These are phyloP conservation scores for Melitaea cinxia DNA, from an alignment of 1,140 invertebrate genomes.

Conservation along the genomic window DNA sequence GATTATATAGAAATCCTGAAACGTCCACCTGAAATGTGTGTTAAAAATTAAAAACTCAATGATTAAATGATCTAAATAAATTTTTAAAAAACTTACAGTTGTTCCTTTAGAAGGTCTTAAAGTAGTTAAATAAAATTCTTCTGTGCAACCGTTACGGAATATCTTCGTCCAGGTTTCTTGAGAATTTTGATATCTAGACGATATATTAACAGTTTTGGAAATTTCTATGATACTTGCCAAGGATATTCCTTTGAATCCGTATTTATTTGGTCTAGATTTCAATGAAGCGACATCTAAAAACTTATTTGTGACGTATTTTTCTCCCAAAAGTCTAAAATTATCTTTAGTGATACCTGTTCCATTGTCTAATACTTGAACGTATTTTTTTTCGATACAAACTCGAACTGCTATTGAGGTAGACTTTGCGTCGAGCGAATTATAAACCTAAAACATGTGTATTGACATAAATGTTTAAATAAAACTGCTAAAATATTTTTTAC, in stretches of 20 bases:
- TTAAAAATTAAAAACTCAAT: background rate
- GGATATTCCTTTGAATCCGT: constrained; percentile 86
- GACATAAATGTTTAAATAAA: background rate
- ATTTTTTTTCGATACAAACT: constrained; percentile 82
- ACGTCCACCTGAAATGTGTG: constrained; percentile 78
- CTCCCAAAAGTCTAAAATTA: constrained; percentile 82
- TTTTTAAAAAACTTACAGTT: constrained; percentile 68
- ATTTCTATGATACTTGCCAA: constrained; percentile 83
- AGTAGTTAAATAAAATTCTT: constrained; percentile 49
- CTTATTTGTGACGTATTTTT: constrained; percentile 85
- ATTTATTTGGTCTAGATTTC: constrained; percentile 77
- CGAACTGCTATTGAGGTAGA: constrained; percentile 84
- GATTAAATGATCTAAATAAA: background rate
- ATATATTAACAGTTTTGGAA: constrained; percentile 82
- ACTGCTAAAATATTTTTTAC: background rate
- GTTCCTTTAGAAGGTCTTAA: constrained; percentile 83
- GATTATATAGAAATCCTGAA: constrained; percentile 84
- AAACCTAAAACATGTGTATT: constrained; percentile 72
- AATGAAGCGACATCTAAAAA: constrained; percentile 80
- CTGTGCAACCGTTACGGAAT: constrained; percentile 57
- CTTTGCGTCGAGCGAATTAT: constrained; percentile 85
- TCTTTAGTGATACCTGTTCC: constrained; percentile 82
- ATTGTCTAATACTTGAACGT: constrained; percentile 87
- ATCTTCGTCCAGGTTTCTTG: constrained; percentile 76
- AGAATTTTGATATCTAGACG: constrained; percentile 67